phyloP scores from a whole-genome alignment of 2,113 vertebrate species.

The Trematomus loennbergii region DNA sequence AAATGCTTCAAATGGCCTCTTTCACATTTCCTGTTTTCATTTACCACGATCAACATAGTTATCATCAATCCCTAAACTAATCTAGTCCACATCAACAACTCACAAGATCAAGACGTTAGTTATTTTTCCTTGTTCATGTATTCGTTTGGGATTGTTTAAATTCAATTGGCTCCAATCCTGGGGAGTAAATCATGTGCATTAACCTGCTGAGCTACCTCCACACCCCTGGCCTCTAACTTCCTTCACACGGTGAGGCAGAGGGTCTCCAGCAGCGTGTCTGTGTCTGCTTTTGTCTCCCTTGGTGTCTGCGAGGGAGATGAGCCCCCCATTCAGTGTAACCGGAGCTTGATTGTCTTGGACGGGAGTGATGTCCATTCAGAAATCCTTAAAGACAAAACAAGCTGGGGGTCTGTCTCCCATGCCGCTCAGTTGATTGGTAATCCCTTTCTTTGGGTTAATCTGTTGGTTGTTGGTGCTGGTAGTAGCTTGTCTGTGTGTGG shows the following conservation, averaged over 20 bases:
- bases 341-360: conserved; percentile 55
- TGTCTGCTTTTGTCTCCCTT: conserved; percentile 53
- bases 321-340: conserved; percentile 49
- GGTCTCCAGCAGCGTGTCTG: conserved; percentile 41
- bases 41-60: neutral
- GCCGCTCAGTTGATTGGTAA: conserved; percentile 73
- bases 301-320: conserved; percentile 67
- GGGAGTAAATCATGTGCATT: conserved; percentile 16
- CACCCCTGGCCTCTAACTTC: conserved; percentile 16
- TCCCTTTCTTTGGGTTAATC: conserved; percentile 77
- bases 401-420: conserved; percentile 60
- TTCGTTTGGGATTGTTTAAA: neutral
- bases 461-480: conserved; percentile 72
- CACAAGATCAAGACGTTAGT: too few species aligned
- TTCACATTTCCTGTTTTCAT: neutral
- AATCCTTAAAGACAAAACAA: conserved; percentile 65
- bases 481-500: conserved; percentile 34
- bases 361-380: conserved; percentile 64
- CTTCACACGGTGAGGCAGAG: conserved; percentile 20
- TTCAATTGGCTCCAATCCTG: neutral
- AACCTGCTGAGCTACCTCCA: conserved; percentile 23
- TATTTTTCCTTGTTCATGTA: too few species aligned
- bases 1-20: neutral
- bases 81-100: neutral
- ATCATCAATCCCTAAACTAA: neutral